Conservation (phyloP, 1,140 invertebrate species). For the Parasteatoda tepidariorum region DNA sequence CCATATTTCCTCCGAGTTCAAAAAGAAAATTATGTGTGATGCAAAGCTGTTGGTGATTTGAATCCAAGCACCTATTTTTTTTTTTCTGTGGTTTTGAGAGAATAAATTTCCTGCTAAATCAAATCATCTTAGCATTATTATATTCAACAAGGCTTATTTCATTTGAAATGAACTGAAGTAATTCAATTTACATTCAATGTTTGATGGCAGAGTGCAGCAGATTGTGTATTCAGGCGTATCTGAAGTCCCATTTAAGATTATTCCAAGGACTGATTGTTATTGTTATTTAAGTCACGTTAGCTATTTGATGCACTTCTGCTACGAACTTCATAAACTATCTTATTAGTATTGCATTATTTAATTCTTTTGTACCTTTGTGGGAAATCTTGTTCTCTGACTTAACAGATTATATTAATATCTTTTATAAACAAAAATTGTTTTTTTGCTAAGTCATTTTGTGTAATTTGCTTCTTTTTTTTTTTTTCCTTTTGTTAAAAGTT, state of each 20-base stretch:
- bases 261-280: background rate
- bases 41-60: slow-evolving; percentile 37
- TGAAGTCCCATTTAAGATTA: background rate
- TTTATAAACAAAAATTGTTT: background rate
- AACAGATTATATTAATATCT: background rate
- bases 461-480: background rate
- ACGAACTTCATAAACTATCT: background rate
- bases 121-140: background rate
- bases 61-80: slow-evolving; percentile 24
- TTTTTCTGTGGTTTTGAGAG: slow-evolving; percentile 6
- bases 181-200: background rate
- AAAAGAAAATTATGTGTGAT: slow-evolving; percentile 25
- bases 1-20: slow-evolving; percentile 32
- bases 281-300: background rate
- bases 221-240: background rate
- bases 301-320: background rate
- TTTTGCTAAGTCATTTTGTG: background rate
- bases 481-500: background rate
- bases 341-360: background rate
- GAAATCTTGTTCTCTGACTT: background rate
- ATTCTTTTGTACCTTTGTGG: background rate
- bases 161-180: background rate
- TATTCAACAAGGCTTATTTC: background rate
- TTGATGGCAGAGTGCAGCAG: background rate
- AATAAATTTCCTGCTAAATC: slow-evolving; percentile 16